Conservation (phyloP, 1,140 invertebrate genomes). For the Tetramorium alpestre region DNA sequence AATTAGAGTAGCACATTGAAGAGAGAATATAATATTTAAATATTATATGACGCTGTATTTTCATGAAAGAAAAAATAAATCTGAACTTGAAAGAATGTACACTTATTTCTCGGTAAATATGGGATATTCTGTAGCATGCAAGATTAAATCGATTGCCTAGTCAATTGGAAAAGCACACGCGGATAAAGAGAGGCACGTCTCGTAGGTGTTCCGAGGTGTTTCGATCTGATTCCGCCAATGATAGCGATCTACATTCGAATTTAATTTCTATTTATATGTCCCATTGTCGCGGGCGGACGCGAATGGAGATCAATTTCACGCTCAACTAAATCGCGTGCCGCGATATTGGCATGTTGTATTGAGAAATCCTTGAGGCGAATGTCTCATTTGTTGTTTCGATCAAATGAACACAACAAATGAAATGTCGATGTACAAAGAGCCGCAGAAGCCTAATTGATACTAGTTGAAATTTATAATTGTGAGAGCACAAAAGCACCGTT, state of each 20-base stretch:
- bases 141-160: background rate
- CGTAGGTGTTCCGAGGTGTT: constrained; percentile 37
- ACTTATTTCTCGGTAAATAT: background rate
- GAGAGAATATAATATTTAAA: background rate
- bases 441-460: constrained; percentile 5
- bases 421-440: background rate
- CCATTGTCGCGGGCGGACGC: constrained; percentile 28
- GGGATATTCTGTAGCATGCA: background rate
- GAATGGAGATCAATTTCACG: constrained; percentile 68
- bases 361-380: constrained; percentile 52
- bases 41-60: background rate
- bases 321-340: constrained; percentile 58
- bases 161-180: constrained; percentile 20
- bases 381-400: constrained; percentile 27
- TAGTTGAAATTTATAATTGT: background rate
- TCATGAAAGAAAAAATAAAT: background rate
- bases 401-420: background rate
- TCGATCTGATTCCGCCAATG: constrained; percentile 51
- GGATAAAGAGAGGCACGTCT: constrained; percentile 46
- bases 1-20: background rate
- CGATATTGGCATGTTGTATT: constrained; percentile 5
- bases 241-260: constrained; percentile 25
- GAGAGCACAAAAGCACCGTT: background rate
- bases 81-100: background rate
- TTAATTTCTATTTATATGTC: constrained; percentile 63